A percentile compares a stretch with the other conserved stretches of the same genome.
These are phyloP conservation scores for Mythimna albipuncta DNA, from an alignment of 2,888 invertebrate species.

Conservation along the genomic window DNA sequence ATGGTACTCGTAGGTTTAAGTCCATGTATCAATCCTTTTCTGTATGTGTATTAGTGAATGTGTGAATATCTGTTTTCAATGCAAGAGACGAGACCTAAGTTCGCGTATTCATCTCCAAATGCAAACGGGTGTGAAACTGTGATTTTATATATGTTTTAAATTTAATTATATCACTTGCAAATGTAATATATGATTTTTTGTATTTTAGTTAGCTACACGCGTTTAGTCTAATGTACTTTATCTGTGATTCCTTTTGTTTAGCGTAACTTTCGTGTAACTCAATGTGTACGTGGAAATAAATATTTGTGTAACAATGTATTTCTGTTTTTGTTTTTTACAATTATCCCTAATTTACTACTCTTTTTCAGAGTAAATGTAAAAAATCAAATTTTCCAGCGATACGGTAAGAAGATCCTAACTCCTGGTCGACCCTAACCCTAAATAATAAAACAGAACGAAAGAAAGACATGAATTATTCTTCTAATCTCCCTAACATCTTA, in stretches of 20 bases:
- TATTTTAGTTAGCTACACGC: conserved; percentile 58
- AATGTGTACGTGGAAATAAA: conserved; percentile 86
- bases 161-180: conserved; percentile 62
- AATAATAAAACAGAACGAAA: no score
- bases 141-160: conserved; percentile 64
- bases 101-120: conserved; percentile 38
- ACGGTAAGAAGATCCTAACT: not conserved
- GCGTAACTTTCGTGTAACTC: conserved; percentile 82
- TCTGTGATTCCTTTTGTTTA: conserved; percentile 88
- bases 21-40: conserved; percentile 27
- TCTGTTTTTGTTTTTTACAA: conserved; percentile 62
- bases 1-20: conserved; percentile 44
- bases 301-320: conserved; percentile 83
- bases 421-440: not conserved
- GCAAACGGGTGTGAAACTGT: conserved; percentile 63
- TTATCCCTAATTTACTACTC: not conserved
- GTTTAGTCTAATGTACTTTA: conserved; percentile 80
- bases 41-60: conserved; percentile 40
- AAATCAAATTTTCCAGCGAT: no score
- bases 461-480: no score
- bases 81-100: conserved; percentile 29
- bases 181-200: conserved; percentile 60
- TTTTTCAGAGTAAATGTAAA: no score
- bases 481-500: no score
- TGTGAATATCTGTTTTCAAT: conserved; percentile 29